Percentiles rank a stretch among this genome's conserved stretches.
Evolutionary conservation across 30 jellyfish, hydroid and myxozoan genomes (phyloP).

Genomic region (Aurelia sp.): DNA sequence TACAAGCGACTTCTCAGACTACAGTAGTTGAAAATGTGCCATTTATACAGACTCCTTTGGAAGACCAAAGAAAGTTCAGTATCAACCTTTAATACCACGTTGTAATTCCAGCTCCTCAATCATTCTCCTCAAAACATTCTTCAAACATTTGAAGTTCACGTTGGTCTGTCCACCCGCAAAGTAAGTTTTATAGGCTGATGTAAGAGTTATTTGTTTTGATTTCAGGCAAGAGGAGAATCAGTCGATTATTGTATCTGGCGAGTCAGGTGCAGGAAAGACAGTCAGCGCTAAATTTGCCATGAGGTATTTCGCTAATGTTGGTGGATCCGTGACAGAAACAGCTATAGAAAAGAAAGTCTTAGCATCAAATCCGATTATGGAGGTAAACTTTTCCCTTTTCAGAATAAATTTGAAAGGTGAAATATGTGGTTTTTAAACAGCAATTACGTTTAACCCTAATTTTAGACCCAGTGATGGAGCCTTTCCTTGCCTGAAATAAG

Average conservation of each 20-base stretch:
- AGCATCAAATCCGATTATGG: constrained; percentile 98
- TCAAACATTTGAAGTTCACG: too few relatives aligned
- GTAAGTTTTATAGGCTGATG: too few relatives aligned
- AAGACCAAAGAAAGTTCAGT: too few relatives aligned
- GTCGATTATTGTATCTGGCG: constrained; percentile 96
- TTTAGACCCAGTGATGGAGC: constrained; percentile 97
- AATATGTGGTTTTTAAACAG: too few relatives aligned
- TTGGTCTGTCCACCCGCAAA: too few relatives aligned
- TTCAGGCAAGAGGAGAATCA: constrained; percentile 79
- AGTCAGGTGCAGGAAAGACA: constrained; percentile 97
- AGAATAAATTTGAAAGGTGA: not conserved
- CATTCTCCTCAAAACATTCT: too few relatives aligned
- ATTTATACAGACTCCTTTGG: too few relatives aligned
- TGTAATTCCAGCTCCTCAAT: too few relatives aligned
- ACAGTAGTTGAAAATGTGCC: too few relatives aligned
- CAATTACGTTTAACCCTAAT: constrained; percentile 55
- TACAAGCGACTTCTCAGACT: too few relatives aligned
- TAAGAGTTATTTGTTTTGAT: too few relatives aligned
- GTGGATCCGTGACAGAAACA: constrained; percentile 92
- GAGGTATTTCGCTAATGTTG: constrained; percentile 97
- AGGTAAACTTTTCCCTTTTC: constrained; percentile 55
- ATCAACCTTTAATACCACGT: too few relatives aligned
- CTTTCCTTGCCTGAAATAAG: not conserved
- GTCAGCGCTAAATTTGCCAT: constrained; percentile 95
- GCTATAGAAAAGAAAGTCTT: constrained; percentile 90